Evolutionary conservation across 2,888 invertebrate species (phyloP).

Genomic region (Troilus luridus): DNA sequence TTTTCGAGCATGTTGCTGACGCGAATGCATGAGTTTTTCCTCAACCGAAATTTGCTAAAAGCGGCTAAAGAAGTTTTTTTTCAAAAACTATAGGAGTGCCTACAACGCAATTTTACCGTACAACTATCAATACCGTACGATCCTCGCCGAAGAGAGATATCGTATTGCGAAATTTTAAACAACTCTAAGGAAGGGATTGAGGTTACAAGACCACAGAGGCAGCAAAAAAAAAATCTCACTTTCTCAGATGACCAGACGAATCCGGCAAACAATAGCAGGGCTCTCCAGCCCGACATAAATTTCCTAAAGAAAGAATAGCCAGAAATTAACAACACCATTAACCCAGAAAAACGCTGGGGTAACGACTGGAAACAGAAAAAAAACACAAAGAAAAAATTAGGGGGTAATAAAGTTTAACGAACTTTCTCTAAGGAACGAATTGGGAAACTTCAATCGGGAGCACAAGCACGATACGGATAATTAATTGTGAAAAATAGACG

Average conservation of each 20-base stretch:
- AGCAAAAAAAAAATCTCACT: background rate
- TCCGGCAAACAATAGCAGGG: background rate
- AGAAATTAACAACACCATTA: constrained; percentile 12
- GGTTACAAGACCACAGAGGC: background rate
- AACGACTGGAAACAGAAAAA: background rate
- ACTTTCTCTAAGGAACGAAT: background rate
- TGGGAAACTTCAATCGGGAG: background rate
- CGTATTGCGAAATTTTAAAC: background rate
- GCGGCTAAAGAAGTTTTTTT: no score
- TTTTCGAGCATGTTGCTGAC: no score
- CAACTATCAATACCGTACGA: background rate
- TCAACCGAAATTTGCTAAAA: no score
- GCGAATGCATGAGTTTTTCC: no score
- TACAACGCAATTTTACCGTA: background rate
- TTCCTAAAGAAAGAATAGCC: background rate
- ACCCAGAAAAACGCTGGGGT: background rate
- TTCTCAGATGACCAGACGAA: background rate
- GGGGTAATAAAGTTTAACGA: background rate
- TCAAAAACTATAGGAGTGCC: no score
- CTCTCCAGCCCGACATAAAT: background rate
- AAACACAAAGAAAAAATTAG: background rate
- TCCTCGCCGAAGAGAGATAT: background rate
- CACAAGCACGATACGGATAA: background rate
- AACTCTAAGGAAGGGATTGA: background rate
- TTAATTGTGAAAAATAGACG: no score